Evolutionary conservation across 1,140 invertebrate species (phyloP), one percentile per base, ranked within the genome.

Genomic region (Riptortus pedestris): DNA sequence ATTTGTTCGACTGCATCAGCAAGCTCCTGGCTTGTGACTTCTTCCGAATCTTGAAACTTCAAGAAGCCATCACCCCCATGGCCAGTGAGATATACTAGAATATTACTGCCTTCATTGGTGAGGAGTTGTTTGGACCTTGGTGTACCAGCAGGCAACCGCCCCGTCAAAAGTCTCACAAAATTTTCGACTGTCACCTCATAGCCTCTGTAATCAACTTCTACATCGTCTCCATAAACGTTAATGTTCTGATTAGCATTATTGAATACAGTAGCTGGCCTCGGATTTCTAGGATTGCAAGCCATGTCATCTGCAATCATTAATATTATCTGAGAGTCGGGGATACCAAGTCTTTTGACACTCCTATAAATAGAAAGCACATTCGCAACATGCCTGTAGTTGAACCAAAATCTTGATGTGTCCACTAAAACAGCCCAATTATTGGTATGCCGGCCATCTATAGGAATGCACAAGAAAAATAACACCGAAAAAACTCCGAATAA

Each of bases 361-460:
- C 95, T 83, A 73, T 99, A 99, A 71, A 99, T 93, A 0, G 96
- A 98, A 38, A 99, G 77, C 0, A 98, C 96, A 77, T 99, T 99
- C 0, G 96, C 94, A 14, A 98, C 94, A 85, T 99, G 97, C 33
- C 97, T 82, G 75, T 99, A 99, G 76, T 99, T 99, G 70, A 98
- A 99, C 96, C 96, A 99, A 78, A 98, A 99, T 62, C 96, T 78
- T 1, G 95, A 98, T 0, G 96, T 97, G 73, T 98, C 94, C 0
- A 99, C 96, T 62, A 99, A 77, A 14, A 99, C 95, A 2, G 96
- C 96, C 96, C 96, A 99, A 75, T 99, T 99, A 73, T 99, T 99
- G 2, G 95, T 95, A 73, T 98, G 96, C 26, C 64, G 51, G 38
- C 31, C 38, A 67, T 70, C 47, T 11, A n/a, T 51, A 9, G 16